Percentiles rank a stretch among this genome's conserved stretches.
Evolutionary conservation across 2,888 invertebrate species (phyloP).

Genomic region (Podabrus alpinus): DNA sequence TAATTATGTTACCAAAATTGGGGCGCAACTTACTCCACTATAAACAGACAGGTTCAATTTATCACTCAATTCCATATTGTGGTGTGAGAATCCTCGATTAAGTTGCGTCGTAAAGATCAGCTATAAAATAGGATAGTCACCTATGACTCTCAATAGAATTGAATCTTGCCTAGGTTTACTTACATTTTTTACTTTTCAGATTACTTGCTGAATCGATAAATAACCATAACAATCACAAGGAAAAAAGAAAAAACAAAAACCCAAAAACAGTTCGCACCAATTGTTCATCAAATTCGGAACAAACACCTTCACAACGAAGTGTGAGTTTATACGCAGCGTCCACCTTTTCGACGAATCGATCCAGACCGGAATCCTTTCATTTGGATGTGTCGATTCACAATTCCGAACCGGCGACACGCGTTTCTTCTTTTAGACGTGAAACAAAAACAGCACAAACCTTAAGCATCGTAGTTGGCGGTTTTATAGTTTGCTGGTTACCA

Average conservation of each 20-base stretch:
- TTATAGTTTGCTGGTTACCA: constrained; percentile 86
- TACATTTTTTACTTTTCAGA: constrained; percentile 23
- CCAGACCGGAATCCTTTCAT: constrained; percentile 60
- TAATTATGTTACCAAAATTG: no score
- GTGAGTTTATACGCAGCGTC: constrained; percentile 45
- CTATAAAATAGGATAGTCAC: no score
- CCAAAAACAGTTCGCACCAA: constrained; percentile 48
- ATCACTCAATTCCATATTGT: no score
- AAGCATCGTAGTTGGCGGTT: constrained; percentile 85
- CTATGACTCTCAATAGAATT: no score
- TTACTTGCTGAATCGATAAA: constrained; percentile 28
- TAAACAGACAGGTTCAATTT: no score
- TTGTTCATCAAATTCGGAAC: constrained; percentile 49
- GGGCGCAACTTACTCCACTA: no score
- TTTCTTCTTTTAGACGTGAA: constrained; percentile 74
- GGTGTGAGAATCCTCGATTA: no score
- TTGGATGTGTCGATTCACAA: constrained; percentile 60
- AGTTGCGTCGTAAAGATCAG: no score
- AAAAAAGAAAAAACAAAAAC: constrained; percentile 32
- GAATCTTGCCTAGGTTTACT: no score
- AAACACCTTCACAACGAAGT: constrained; percentile 44
- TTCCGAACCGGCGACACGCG: constrained; percentile 59
- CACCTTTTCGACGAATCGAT: constrained; percentile 49
- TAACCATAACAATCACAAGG: constrained; percentile 21
- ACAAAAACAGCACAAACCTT: constrained; percentile 88